These are phyloP conservation scores for Pocota personata DNA, from an alignment of 2,888 invertebrate genomes.

Conservation along the genomic window DNA sequence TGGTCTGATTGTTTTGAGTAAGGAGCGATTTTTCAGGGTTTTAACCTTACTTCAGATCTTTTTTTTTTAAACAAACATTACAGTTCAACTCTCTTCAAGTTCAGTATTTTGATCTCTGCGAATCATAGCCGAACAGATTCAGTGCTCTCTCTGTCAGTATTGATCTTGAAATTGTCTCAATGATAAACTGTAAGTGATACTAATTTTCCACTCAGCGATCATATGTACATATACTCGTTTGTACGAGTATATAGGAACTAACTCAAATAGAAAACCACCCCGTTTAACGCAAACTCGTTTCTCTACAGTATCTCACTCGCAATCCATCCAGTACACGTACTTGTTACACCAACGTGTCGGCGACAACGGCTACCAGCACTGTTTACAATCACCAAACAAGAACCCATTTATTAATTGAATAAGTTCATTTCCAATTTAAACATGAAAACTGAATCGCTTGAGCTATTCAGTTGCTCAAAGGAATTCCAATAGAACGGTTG, in stretches of 20 bases:
- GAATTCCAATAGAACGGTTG: constrained; percentile 58
- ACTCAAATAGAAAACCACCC: neutral
- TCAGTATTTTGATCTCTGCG: no score
- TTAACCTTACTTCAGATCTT: no score
- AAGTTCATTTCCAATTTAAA: constrained; percentile 41
- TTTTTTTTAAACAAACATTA: no score
- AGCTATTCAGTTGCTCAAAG: constrained; percentile 40
- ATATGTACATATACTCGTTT: no score
- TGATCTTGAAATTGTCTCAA: no score
- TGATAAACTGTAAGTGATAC: no score
- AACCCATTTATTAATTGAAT: neutral
- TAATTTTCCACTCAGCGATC: neutral
- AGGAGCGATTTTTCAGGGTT: no score
- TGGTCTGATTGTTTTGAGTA: no score
- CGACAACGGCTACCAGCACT: neutral
- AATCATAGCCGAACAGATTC: no score
- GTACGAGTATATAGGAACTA: neutral
- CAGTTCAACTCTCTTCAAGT: no score
- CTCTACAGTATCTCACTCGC: neutral
- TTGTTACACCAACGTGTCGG: neutral
- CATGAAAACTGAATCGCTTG: constrained; percentile 16
- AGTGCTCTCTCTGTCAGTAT: no score
- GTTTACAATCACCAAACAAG: neutral
- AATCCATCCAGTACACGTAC: neutral
- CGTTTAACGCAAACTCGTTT: neutral